These are phyloP conservation scores for Diplodus sargus DNA, from an alignment of 2,797 vertebrate species.

Conservation along the genomic window DNA sequence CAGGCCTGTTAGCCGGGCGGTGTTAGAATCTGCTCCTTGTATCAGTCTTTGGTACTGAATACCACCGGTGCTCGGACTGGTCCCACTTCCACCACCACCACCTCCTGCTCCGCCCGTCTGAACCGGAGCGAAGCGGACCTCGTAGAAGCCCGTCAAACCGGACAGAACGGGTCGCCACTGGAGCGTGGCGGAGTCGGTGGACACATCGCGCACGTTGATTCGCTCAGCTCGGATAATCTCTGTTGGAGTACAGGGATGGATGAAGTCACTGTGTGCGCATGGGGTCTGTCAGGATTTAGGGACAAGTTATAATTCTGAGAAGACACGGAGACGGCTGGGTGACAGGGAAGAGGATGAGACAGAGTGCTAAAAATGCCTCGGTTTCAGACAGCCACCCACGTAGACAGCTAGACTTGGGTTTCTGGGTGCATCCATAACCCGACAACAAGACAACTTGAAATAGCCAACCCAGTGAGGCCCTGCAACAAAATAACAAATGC, in stretches of 20 bases:
- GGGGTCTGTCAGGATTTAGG: not conserved
- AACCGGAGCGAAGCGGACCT: constrained; percentile 84
- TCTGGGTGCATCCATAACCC: constrained; percentile 53
- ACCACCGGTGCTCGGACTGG: constrained; percentile 76
- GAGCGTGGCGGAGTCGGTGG: constrained; percentile 87
- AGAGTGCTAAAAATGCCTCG: constrained; percentile 55
- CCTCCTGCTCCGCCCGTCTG: constrained; percentile 34
- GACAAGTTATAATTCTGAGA: constrained; percentile 13
- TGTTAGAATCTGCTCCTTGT: constrained; percentile 82
- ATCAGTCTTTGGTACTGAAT: constrained; percentile 72
- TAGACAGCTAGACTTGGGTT: constrained; percentile 58
- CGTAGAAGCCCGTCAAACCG: constrained; percentile 85
- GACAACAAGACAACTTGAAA: constrained; percentile 74
- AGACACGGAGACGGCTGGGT: constrained; percentile 4
- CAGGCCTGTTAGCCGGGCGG: constrained; percentile 81
- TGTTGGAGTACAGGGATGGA: constrained; percentile 60
- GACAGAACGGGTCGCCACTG: constrained; percentile 89
- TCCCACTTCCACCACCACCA: constrained; percentile 57
- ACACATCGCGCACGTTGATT: constrained; percentile 87
- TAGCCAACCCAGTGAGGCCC: constrained; percentile 65
- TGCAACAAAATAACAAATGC: constrained; percentile 62
- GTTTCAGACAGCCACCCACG: constrained; percentile 59
- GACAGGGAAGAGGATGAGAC: constrained; percentile 31
- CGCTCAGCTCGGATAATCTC: constrained; percentile 89
- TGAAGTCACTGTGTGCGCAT: not conserved